Conservation (phyloP, 2,888 invertebrate genomes). For the Syrista parreyssii region DNA sequence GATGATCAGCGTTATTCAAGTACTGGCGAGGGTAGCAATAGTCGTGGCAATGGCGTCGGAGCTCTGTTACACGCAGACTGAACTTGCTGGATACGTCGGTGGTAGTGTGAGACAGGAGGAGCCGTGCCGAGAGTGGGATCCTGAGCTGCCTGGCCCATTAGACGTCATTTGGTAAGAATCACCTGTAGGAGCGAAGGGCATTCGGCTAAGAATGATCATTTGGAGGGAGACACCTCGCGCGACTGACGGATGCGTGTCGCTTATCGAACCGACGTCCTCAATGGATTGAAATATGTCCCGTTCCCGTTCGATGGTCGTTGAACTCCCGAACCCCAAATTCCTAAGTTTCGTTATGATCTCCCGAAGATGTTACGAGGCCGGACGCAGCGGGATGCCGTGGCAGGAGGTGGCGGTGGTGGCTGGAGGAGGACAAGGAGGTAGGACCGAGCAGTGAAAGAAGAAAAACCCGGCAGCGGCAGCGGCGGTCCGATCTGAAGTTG, state of each 20-base stretch:
- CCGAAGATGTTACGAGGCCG: constrained; percentile 28
- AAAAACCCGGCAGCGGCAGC: too few species aligned
- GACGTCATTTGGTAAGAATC: constrained; percentile 37
- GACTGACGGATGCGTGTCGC: constrained; percentile 48
- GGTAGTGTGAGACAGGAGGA: too few species aligned
- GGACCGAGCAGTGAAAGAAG: too few species aligned
- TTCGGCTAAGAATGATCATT: constrained; percentile 7
- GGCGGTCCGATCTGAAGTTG: too few species aligned
- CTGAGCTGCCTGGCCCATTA: constrained; percentile 26
- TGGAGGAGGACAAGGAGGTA: background rate
- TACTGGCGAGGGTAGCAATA: too few species aligned
- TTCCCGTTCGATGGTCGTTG: constrained; percentile 31
- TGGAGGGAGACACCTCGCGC: constrained; percentile 17
- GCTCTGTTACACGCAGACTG: too few species aligned
- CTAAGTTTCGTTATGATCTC: constrained; percentile 25
- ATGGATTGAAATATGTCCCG: constrained; percentile 45
- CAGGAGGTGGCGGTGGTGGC: background rate
- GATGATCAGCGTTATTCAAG: too few species aligned
- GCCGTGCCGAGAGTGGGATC: too few species aligned
- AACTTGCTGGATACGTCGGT: too few species aligned
- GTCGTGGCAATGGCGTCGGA: too few species aligned
- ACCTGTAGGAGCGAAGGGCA: constrained; percentile 33
- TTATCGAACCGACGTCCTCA: constrained; percentile 40
- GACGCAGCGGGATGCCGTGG: constrained; percentile 16
- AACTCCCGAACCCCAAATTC: constrained; percentile 28